Evolutionary conservation across 1,140 invertebrate species (phyloP).

Genomic region (Drosophila persimilis): DNA sequence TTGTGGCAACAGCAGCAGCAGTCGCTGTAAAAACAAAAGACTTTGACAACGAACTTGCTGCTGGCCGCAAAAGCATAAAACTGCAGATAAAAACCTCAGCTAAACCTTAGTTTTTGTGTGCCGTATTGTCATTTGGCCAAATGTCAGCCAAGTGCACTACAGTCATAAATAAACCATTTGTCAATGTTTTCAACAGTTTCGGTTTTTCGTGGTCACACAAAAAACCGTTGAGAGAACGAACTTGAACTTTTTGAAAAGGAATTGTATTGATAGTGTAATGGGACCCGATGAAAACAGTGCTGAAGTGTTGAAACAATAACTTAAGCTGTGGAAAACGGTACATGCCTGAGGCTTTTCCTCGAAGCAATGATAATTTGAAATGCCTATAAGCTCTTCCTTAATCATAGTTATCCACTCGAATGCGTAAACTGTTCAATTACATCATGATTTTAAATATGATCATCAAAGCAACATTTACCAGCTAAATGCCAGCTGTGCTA

Average conservation of each 20-base stretch:
- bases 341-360: conserved; percentile 8
- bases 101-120: conserved; percentile 19
- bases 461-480: conserved; percentile 53
- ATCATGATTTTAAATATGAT: conserved; percentile 68
- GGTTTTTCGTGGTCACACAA: conserved; percentile 17
- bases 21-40: conserved; percentile 48
- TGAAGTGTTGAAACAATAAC: conserved; percentile 17
- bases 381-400: conserved; percentile 14
- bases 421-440: conserved; percentile 63
- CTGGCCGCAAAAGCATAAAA: conserved; percentile 4
- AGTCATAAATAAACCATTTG: conserved; percentile 72
- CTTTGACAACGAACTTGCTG: conserved; percentile 77
- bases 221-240: conserved; percentile 58
- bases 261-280: conserved; percentile 27
- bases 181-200: conserved; percentile 38
- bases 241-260: conserved; percentile 62
- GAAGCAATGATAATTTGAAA: conserved; percentile 1
- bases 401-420: conserved; percentile 34
- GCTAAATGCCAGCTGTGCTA: conserved; percentile 55
- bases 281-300: conserved; percentile 12
- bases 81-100: conserved; percentile 42
- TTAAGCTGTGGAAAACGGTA: conserved; percentile 8
- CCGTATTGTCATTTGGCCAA: conserved; percentile 61
- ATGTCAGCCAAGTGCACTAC: conserved; percentile 67
- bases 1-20: conserved; percentile 34